Base-by-base conservation (phyloP, 2,113 vertebrate genomes). In the Ranitomeya imitator region DNA sequence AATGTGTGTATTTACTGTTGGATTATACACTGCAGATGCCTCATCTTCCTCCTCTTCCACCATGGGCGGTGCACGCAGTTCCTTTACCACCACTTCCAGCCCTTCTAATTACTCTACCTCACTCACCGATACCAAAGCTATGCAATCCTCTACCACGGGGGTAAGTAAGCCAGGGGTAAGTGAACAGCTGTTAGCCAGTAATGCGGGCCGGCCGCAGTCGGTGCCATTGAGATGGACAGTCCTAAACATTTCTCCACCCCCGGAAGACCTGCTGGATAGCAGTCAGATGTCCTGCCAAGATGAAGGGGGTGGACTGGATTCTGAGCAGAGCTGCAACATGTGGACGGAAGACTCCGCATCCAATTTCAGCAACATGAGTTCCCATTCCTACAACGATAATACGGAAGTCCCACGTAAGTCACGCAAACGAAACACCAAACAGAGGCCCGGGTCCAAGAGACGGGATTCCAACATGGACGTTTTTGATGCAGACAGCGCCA, bases 401-500 rank as follows among this genome's bases (percentile, higher is more conserved):
- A 99, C 97, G 88, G 98, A 98, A 93, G 98, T 98, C 92, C 98
- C 98, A 91, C 96, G 98, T 93, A 99, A 99, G 95, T 99, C 98
- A 81, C 97, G 98, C 91, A 99, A 99, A 91, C 97, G 98, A 89
- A 99, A 97, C 86, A 97, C 98, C 89, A 97, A 98, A 91, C 98
- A 99, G 94, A 97, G 96, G 92, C 98, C 98, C 45, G 98, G 98
- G 86, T 95, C 97, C 89, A 99, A 98, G 94, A 94, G 96, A 59
- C 95, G 91, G 79, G 93, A 95, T 77, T 95, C 97, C 94, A 99
- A 96, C 95, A 97, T 98, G 97, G 98, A 99, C 90, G 95, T 99
- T 92, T 99, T 99, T 93, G 97, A 99, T 94, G 98, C 98, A 86
- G 98, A 99, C 96, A 99, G 98, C 92, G 98, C 98, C 94, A 99